Percentiles rank a stretch among this genome's conserved stretches.
These are phyloP conservation scores for Malacoraja senta DNA, from an alignment of 2,797 vertebrate species.

Conservation along the genomic window DNA sequence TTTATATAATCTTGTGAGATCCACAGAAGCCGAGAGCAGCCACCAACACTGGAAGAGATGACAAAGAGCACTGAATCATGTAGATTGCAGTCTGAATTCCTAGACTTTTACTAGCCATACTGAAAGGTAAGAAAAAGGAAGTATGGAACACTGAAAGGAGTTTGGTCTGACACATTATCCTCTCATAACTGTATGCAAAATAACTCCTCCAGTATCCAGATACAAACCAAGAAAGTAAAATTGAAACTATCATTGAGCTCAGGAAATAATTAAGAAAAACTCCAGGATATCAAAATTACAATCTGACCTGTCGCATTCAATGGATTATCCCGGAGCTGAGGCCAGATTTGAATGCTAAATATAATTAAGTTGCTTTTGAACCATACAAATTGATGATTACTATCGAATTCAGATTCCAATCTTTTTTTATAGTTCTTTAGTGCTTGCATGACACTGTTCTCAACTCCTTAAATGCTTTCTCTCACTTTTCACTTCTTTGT, in stretches of 20 bases:
- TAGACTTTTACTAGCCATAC: background rate
- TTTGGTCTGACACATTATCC: background rate
- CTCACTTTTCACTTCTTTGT: background rate
- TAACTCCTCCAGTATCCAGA: background rate
- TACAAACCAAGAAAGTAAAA: background rate
- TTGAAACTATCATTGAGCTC: background rate
- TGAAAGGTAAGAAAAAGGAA: background rate
- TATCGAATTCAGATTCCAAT: background rate
- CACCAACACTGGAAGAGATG: background rate
- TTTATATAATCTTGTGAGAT: background rate
- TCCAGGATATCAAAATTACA: background rate
- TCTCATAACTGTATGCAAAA: background rate
- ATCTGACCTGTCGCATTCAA: background rate
- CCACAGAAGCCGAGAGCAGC: background rate
- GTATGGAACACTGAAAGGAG: background rate
- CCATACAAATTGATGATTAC: background rate
- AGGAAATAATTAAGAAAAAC: background rate
- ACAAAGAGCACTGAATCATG: background rate
- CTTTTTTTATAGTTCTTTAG: background rate
- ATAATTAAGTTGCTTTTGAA: slow-evolving; percentile 1
- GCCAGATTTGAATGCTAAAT: background rate
- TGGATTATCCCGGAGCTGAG: background rate
- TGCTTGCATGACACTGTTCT: background rate
- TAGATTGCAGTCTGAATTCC: background rate
- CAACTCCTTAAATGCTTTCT: background rate